Base-by-base conservation (phyloP, 2,888 invertebrate species). In the Aporophyla lueneburgensis region DNA sequence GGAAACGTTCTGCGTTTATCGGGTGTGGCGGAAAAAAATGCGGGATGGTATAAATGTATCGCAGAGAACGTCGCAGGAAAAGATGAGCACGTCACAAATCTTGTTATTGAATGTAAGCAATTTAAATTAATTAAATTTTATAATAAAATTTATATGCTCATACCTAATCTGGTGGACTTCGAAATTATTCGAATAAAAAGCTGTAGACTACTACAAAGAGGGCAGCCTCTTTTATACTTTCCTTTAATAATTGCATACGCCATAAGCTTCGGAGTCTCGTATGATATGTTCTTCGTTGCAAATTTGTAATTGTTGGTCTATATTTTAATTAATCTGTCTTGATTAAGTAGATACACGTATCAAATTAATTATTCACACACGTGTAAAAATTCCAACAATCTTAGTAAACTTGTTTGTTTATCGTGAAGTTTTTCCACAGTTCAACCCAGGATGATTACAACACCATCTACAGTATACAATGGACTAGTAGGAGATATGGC, bases 401-500 rank as follows among this genome's bases (percentile, higher is more conserved):
- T 9, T 9, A 19, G 2, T 27, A 59, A 19, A 59, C 19, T 59
- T 19, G 10, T 59, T 58, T 24, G 12, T 6, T 24, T 16, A 24
- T 33, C 27, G 19, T 33, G 1, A 24, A 24, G 33, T 65, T 75
- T 65, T 9, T 75, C n/a, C 5, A 51, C 65, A 75, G 75, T 24
- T 58, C 27, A n/a, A 19, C 76, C 63, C 43, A 27, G 19, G 43
- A 75, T 75, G 0, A 65, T 56, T 40, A 21, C 43, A 43, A 75
- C 65, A 27, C 21, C 51, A 24, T 40, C 40, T n/a, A 58, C 24
- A 43, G 9, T 75, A n/a, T 40, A 24, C 56, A 27, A 75, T 43
- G 65, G 63, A 27, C 5, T 75, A 27, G 40, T 21, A 27, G 75
- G 65, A 40, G 86, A 86, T 43, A 9, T 80, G 24, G 82, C 84